Conservation (phyloP, 2,797 vertebrate genomes). For the Acropternis orthonyx region DNA sequence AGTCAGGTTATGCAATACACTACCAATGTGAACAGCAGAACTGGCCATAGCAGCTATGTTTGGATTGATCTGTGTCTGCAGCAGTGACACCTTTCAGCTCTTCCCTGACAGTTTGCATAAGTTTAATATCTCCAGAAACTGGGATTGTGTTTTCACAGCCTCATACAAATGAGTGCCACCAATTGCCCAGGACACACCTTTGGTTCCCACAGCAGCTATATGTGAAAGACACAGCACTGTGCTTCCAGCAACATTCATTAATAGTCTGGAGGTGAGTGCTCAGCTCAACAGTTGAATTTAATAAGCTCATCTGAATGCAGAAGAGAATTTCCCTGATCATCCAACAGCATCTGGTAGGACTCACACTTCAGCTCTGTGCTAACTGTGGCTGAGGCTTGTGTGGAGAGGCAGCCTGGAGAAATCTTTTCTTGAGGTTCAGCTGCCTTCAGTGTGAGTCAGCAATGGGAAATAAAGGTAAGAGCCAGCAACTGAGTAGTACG, state of each 20-base stretch:
- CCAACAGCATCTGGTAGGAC: background rate
- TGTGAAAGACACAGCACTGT: background rate
- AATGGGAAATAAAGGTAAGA: background rate
- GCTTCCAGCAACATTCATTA: background rate
- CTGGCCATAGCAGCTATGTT: accelerated
- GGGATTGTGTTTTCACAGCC: background rate
- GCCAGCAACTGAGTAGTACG: background rate
- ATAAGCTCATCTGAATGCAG: background rate
- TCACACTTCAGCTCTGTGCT: background rate
- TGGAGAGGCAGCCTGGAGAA: background rate
- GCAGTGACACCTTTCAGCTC: background rate
- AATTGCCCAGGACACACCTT: background rate
- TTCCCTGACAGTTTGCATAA: background rate
- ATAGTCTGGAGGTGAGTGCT: background rate
- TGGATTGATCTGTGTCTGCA: background rate
- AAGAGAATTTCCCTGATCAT: background rate
- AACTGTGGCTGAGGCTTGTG: background rate
- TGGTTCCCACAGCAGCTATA: background rate
- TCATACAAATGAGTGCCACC: background rate
- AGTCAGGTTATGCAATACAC: background rate
- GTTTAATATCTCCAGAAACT: background rate
- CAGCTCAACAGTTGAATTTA: background rate
- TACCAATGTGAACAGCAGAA: background rate
- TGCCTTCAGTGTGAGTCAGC: background rate
- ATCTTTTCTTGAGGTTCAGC: background rate